These are phyloP conservation scores for Onychostoma macrolepis DNA, from an alignment of 2,113 vertebrate genomes.

Conservation along the genomic window DNA sequence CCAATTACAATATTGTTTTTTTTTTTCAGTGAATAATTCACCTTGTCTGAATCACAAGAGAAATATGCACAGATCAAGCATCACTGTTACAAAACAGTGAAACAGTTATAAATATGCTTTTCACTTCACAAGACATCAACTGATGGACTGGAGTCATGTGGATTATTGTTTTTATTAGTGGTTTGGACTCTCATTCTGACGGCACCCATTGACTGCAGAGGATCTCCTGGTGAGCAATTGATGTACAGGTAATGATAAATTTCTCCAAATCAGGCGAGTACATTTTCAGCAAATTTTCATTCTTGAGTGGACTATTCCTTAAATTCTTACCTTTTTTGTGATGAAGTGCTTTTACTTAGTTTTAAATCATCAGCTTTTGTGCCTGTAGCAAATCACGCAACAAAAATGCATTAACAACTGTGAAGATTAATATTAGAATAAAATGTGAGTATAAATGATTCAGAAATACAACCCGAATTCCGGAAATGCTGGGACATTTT, in stretches of 20 bases:
- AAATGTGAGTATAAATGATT: not conserved
- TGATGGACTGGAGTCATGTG: too few species aligned
- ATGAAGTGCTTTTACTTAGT: not conserved
- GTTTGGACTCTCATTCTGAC: not conserved
- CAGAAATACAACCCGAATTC: too few species aligned
- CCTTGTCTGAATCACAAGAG: not conserved
- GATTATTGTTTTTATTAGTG: too few species aligned
- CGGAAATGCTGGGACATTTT: too few species aligned
- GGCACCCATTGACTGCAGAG: not conserved
- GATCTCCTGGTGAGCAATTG: not conserved
- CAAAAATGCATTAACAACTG: not conserved
- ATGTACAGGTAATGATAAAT: not conserved
- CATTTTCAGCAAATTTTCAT: too few species aligned
- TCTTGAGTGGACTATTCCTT: not conserved
- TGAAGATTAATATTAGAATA: not conserved
- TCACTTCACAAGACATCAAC: not conserved
- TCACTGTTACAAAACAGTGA: not conserved
- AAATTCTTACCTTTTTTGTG: constrained; percentile 35
- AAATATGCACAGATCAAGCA: not conserved
- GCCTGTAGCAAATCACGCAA: constrained; percentile 29
- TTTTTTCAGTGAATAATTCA: not conserved
- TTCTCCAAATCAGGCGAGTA: too few species aligned
- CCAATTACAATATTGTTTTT: not conserved
- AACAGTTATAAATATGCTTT: not conserved
- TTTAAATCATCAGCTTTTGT: constrained; percentile 26